Evolutionary conservation across 2,113 vertebrate species (phyloP).

Genomic region (Pangasianodon hypophthalmus): DNA sequence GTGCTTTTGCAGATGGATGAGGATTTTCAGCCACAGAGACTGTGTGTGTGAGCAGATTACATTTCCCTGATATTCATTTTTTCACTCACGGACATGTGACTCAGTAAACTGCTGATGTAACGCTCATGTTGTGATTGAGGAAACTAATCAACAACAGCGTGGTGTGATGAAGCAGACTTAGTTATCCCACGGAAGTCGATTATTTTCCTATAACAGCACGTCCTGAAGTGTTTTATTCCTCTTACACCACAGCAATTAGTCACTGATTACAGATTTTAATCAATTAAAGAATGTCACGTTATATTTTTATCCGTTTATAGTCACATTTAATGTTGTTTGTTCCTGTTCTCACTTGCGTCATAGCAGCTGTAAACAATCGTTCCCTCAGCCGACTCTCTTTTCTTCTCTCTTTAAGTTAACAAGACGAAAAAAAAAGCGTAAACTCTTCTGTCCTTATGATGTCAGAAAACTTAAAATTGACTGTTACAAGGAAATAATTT

Average conservation of each 20-base stretch:
- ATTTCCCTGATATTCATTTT: neutral
- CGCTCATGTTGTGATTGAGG: neutral
- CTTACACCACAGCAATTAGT: neutral
- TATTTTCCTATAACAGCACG: too few species aligned
- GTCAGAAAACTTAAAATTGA: neutral
- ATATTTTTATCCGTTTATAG: too few species aligned
- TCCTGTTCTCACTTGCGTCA: too few species aligned
- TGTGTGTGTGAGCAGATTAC: constrained; percentile 7
- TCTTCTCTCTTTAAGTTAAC: too few species aligned
- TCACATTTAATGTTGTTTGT: too few species aligned
- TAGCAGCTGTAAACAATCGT: too few species aligned
- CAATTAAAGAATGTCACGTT: too few species aligned
- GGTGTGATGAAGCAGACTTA: neutral
- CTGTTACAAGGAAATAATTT: too few species aligned
- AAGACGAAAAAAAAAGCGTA: neutral
- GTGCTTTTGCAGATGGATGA: neutral
- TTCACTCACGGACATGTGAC: neutral
- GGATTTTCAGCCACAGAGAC: neutral
- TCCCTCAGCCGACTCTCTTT: too few species aligned
- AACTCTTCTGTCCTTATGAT: neutral
- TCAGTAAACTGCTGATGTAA: neutral
- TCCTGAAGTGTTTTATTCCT: too few species aligned
- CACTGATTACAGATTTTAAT: too few species aligned
- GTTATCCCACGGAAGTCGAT: too few species aligned
- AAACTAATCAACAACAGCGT: neutral